phyloP scores from a whole-genome alignment of 2,113 vertebrate species.

The Phocoena phocoena region DNA sequence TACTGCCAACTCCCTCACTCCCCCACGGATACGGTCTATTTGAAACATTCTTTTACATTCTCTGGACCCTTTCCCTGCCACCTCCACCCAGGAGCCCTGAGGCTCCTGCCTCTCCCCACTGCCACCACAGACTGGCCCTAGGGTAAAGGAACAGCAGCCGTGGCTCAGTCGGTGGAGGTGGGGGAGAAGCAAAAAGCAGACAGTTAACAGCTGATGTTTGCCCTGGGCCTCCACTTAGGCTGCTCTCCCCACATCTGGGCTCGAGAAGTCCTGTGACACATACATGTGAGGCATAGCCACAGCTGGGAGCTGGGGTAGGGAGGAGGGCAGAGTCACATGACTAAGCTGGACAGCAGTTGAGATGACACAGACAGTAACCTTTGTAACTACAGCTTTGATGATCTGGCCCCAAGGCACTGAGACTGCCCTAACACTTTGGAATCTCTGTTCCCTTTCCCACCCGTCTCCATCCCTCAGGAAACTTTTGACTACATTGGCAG shows the following conservation, averaged over 20 bases:
- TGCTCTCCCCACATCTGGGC: constrained; percentile 17
- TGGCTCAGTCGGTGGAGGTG: background rate
- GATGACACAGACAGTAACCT: background rate
- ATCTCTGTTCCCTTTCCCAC: background rate
- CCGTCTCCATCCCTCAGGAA: constrained; percentile 84
- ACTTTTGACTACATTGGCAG: constrained; percentile 98
- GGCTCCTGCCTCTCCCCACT: background rate
- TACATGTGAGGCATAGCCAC: background rate
- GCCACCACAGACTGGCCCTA: background rate
- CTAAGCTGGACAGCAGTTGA: background rate
- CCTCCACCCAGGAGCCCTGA: background rate
- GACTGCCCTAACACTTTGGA: background rate
- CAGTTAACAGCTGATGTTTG: constrained; percentile 73
- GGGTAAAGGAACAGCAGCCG: constrained; percentile 28
- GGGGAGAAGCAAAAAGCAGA: background rate
- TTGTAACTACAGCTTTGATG: background rate
- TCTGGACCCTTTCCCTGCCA: background rate
- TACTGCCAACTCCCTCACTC: background rate
- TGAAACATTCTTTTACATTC: background rate
- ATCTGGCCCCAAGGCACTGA: background rate
- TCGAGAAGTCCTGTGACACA: background rate
- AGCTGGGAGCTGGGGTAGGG: background rate
- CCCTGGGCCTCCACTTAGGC: constrained; percentile 45
- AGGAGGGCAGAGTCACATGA: background rate
- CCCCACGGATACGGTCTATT: background rate